phyloP scores from a whole-genome alignment of 2,113 vertebrate genomes.

The Eulemur macaco region DNA sequence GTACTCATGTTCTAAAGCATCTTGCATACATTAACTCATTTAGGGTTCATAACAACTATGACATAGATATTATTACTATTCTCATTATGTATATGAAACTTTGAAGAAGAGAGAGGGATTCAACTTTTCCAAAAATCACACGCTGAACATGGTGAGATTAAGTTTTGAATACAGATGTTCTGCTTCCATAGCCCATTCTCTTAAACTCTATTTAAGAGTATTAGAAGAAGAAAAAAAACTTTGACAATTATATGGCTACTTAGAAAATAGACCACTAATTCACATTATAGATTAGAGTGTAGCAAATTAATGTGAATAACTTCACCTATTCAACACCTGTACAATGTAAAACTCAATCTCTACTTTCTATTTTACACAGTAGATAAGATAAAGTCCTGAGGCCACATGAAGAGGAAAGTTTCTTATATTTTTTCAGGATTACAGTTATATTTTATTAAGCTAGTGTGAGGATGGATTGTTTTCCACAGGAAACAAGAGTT shows the following conservation, averaged over 20 bases:
- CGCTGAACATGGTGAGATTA: background rate
- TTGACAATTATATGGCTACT: background rate
- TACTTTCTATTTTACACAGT: background rate
- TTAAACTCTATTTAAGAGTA: background rate
- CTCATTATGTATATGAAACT: background rate
- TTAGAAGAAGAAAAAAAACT: background rate
- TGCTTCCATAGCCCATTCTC: background rate
- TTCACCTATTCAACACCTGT: background rate
- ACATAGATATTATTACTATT: background rate
- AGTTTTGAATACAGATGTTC: background rate
- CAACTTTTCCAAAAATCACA: background rate
- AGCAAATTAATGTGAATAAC: background rate
- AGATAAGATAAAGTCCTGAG: background rate
- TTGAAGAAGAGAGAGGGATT: background rate
- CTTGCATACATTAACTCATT: background rate
- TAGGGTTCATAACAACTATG: background rate
- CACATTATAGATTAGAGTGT: background rate
- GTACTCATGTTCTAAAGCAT: background rate
- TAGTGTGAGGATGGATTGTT: background rate
- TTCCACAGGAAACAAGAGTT: background rate
- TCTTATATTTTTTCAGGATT: background rate
- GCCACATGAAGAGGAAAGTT: background rate
- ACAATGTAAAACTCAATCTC: background rate
- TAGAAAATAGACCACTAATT: background rate
- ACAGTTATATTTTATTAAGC: background rate